A percentile compares a stretch with the other conserved stretches of the same genome.
Evolutionary conservation across 2,113 vertebrate species (phyloP).

Genomic region (Muntiacus reevesi): DNA sequence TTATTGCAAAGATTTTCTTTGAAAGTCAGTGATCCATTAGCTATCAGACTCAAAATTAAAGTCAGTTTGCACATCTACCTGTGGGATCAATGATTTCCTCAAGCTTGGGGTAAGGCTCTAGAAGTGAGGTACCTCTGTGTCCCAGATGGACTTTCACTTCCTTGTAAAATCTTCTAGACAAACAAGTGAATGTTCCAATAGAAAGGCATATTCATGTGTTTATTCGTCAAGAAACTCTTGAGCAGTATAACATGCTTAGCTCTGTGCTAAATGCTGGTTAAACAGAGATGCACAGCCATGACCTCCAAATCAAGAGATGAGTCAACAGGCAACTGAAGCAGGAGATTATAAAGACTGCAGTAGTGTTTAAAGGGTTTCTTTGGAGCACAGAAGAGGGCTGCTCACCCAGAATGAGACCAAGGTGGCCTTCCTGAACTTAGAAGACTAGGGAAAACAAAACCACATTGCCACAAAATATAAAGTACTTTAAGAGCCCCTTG

Average conservation of each 20-base stretch:
- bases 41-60: not conserved
- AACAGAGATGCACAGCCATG: not conserved
- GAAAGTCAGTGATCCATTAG: not conserved
- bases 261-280: not conserved
- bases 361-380: not conserved
- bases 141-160: not conserved
- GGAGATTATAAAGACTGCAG: rapidly evolving
- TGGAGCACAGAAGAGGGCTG: not conserved
- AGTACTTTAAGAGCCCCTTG: not conserved
- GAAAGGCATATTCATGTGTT: not conserved
- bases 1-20: not conserved
- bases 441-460: not conserved
- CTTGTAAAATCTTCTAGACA: not conserved
- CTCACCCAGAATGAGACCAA: not conserved
- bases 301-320: not conserved
- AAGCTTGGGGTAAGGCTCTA: not conserved
- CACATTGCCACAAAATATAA: not conserved
- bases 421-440: not conserved
- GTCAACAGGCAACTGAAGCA: rapidly evolving
- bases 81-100: not conserved
- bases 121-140: too few species aligned
- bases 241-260: not conserved
- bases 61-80: not conserved
- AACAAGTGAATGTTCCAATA: not conserved
- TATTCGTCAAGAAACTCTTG: not conserved